These are phyloP conservation scores for Xenentodon cancila DNA, from an alignment of 2,797 vertebrate species.

Conservation along the genomic window DNA sequence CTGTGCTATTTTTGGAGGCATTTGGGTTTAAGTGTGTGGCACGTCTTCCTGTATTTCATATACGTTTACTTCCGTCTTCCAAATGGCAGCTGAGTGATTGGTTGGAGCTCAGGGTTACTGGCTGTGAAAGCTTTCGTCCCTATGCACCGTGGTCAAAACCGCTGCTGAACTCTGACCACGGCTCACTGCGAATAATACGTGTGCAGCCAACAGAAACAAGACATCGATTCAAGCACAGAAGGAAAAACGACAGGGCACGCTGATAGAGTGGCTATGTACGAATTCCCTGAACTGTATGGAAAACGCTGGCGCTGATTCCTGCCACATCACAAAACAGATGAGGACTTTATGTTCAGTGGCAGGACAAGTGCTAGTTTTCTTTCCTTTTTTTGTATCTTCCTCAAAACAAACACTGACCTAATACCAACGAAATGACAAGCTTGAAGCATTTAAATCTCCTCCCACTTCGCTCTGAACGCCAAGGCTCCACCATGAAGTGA, in stretches of 20 bases:
- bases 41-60: slow-evolving; percentile 32
- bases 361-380: background rate
- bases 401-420: background rate
- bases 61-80: slow-evolving; percentile 73
- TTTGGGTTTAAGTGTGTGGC: slow-evolving; percentile 6
- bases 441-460: background rate
- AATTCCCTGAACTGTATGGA: background rate
- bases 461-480: background rate
- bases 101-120: too few relatives aligned
- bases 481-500: background rate
- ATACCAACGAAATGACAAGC: background rate
- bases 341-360: too few relatives aligned
- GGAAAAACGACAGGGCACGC: too few relatives aligned
- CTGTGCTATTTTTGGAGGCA: background rate
- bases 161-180: too few relatives aligned
- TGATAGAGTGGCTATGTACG: background rate
- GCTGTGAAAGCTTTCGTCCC: too few relatives aligned
- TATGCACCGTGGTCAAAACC: too few relatives aligned
- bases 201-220: too few relatives aligned
- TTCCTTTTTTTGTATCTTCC: background rate
- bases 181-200: too few relatives aligned
- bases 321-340: too few relatives aligned
- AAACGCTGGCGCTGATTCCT: background rate
- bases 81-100: slow-evolving; percentile 36
- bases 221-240: too few relatives aligned